Evolutionary conservation across 2,113 vertebrate genomes (phyloP).

Genomic region (Paradisaea rubra): DNA sequence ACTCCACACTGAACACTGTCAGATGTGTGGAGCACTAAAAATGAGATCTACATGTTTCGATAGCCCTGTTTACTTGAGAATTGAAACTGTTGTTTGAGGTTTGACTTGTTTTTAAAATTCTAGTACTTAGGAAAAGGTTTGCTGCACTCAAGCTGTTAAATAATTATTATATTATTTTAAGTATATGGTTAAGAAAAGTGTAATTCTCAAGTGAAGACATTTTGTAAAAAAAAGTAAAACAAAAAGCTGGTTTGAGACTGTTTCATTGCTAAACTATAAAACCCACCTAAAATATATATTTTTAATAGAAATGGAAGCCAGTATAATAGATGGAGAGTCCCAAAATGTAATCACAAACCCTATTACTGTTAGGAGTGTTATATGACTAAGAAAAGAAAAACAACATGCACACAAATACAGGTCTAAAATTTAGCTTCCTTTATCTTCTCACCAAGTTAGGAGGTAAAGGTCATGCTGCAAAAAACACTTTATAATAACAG

Average conservation of each 20-base stretch:
- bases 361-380: not conserved
- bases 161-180: not conserved
- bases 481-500: not conserved
- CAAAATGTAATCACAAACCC: conserved; percentile 2
- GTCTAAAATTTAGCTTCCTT: not conserved
- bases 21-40: not conserved
- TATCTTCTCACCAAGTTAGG: not conserved
- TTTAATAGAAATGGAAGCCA: not conserved
- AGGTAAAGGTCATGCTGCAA: not conserved
- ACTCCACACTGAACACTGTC: not conserved
- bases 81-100: not conserved
- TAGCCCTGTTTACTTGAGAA: not conserved
- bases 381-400: not conserved
- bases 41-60: not conserved
- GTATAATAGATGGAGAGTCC: not conserved
- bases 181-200: not conserved
- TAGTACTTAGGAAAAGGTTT: not conserved
- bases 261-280: not conserved
- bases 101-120: not conserved
- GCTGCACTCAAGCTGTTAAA: not conserved
- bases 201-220: not conserved
- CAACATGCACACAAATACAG: not conserved
- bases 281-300: not conserved
- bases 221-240: not conserved
- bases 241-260: not conserved